These are phyloP conservation scores for Phrynocephalus vlangalii DNA, from an alignment of 2,797 vertebrate genomes.

Conservation along the genomic window DNA sequence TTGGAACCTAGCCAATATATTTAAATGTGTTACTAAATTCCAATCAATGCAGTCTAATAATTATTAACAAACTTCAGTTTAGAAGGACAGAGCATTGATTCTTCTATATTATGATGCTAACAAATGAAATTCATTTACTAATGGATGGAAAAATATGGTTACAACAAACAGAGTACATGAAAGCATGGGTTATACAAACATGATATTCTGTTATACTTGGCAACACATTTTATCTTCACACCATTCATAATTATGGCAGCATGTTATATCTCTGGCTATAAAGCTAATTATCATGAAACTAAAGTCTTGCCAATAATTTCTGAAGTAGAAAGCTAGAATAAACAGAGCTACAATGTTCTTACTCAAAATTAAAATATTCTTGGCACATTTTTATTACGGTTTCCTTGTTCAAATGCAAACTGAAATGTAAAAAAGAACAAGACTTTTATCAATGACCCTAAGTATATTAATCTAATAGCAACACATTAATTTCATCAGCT, in stretches of 20 bases:
- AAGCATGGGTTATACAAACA: conserved; percentile 9
- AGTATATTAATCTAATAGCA: conserved; percentile 19
- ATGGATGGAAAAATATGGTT: not conserved
- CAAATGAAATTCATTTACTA: conserved; percentile 5
- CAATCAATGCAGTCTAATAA: not conserved
- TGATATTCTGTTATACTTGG: conserved; percentile 34
- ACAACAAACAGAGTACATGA: conserved; percentile 20
- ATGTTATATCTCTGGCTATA: conserved; percentile 15
- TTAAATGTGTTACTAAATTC: not conserved
- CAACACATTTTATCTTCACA: conserved; percentile 27
- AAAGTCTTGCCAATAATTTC: conserved; percentile 46
- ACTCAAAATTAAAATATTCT: conserved; percentile 30
- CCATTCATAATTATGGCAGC: conserved; percentile 42
- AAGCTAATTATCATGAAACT: conserved; percentile 44
- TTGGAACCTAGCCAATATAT: not conserved
- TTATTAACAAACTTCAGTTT: conserved; percentile 2
- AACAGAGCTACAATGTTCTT: conserved; percentile 38
- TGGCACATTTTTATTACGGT: not conserved
- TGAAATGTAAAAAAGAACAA: conserved; percentile 30
- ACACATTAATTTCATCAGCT: conserved; percentile 28
- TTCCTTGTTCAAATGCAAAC: conserved; percentile 24
- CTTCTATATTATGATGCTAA: not conserved
- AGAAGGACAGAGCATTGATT: not conserved
- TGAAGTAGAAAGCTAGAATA: conserved; percentile 1
- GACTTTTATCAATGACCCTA: conserved; percentile 27